Percentiles rank a stretch among this genome's conserved stretches.
These are phyloP conservation scores for Dryoscopus gambensis DNA, from an alignment of 2,113 vertebrate genomes.

Conservation along the genomic window DNA sequence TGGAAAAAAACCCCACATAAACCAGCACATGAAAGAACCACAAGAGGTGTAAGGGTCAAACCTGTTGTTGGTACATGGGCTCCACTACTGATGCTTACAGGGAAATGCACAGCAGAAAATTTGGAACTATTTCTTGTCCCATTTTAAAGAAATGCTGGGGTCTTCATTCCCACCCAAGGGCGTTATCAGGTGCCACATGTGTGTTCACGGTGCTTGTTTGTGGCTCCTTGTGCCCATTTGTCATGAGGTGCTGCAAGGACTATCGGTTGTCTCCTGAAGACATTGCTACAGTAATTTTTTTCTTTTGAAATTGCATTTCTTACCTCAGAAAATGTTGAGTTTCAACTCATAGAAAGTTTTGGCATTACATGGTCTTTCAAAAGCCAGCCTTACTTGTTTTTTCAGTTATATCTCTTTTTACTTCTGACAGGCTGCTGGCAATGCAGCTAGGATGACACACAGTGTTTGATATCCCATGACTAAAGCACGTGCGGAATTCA, in stretches of 20 bases:
- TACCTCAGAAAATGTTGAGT: not conserved
- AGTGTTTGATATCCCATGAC: constrained; percentile 10
- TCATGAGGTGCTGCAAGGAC: not conserved
- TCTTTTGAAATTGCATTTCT: not conserved
- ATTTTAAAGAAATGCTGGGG: not conserved
- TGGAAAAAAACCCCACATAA: not conserved
- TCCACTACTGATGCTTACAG: not conserved
- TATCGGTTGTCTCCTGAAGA: rapidly evolving
- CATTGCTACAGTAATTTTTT: not conserved
- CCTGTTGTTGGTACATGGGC: not conserved
- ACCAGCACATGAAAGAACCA: not conserved
- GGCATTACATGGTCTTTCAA: not conserved
- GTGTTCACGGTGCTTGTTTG: not conserved
- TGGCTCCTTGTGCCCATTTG: not conserved
- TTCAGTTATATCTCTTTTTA: not conserved
- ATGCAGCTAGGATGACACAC: not conserved
- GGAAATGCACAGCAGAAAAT: not conserved
- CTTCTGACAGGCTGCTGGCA: constrained; percentile 27
- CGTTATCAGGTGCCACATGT: not conserved
- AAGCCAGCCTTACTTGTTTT: not conserved
- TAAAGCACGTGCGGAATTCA: constrained; percentile 52
- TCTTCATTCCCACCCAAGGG: not conserved
- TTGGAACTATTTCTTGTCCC: not conserved
- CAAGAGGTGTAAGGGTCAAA: not conserved
- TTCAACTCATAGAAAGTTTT: not conserved